Base-by-base conservation (phyloP, 35 echinoderm and acorn worm genomes). In the Antedon bifida region DNA sequence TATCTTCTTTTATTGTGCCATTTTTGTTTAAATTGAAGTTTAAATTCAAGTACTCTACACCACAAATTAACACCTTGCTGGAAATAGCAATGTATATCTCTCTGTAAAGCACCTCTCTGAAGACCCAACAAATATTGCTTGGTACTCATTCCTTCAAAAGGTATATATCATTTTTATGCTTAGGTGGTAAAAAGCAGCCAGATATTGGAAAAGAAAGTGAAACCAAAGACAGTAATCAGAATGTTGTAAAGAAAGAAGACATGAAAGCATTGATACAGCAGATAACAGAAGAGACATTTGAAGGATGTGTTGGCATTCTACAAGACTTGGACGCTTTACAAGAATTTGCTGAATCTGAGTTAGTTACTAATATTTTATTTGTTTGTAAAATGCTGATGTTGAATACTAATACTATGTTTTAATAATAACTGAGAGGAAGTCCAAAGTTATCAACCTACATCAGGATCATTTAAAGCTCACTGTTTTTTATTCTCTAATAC, bases 341-440 rank as follows among this genome's bases (percentile, higher is more conserved):
- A 73, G 94, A 91, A 31, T 92, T 97, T 82, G 90, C 84, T 7
- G 94, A 97, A 76, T 97, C 94, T 85, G 94, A 97, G 94, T 97
- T 77, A 97, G 94, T 86, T 28, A 33, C 38, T 42, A 7, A 7
- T 14, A 42, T 42, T 42, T 7, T 14, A 42, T 42, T 4, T 42
- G 14, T 14, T 7, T 42, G 4, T 14, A 3, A 4, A 29, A 8
- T 75, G 26, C 74, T 75, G 31, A 28, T 4, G 3, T 75, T 32
- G 3, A 75, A 8, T 9, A 32, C 4, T 75, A 8, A 5, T 75
- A 29, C 26, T 32, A 75, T 23, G 9, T 75, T 42, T 42, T 42
- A n/a, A n/a, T n/a, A n/a, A n/a, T n/a, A n/a, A n/a, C n/a, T n/a
- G n/a, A n/a, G n/a, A n/a, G n/a, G n/a, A n/a, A n/a, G n/a, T n/a